phyloP scores from a whole-genome alignment of 2,113 vertebrate species.

The Tragelaphus imberbis region DNA sequence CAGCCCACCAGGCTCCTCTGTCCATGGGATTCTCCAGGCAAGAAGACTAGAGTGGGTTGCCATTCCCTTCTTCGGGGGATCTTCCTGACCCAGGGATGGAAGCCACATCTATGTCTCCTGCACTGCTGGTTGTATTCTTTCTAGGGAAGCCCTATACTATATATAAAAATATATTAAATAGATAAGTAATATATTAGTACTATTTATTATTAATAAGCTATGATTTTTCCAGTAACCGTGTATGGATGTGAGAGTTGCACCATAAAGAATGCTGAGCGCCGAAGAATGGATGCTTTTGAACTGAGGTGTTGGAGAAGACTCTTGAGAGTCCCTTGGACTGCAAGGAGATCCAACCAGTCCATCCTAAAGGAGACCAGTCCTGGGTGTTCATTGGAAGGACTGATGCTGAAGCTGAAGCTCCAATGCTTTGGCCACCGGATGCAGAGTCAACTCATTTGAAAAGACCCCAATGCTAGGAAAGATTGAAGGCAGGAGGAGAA shows the following conservation, averaged over 20 bases:
- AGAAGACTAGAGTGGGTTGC: not conserved
- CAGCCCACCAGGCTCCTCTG: not conserved
- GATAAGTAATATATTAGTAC: too few relatives aligned
- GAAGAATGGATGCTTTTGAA: not conserved
- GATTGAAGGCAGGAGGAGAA: rapidly evolving
- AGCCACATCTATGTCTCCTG: not conserved
- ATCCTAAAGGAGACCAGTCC: not conserved
- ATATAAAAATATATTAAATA: not conserved
- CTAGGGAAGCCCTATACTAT: not conserved
- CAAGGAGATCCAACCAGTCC: not conserved
- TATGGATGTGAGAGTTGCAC: not conserved
- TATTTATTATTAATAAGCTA: not conserved
- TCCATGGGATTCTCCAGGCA: not conserved
- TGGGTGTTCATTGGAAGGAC: not conserved
- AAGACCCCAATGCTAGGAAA: not conserved
- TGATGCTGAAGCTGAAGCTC: not conserved
- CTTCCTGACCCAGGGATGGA: rapidly evolving
- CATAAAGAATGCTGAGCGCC: rapidly evolving
- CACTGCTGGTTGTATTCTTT: not conserved
- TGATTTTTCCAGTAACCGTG: not conserved
- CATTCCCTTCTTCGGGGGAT: not conserved
- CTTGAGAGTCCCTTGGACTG: not conserved
- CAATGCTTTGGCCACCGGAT: not conserved
- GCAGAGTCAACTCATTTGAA: too few relatives aligned
- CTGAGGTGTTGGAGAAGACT: not conserved